These are phyloP conservation scores for Allolobophora icterica DNA, from an alignment of 2,888 invertebrate species.

Conservation along the genomic window DNA sequence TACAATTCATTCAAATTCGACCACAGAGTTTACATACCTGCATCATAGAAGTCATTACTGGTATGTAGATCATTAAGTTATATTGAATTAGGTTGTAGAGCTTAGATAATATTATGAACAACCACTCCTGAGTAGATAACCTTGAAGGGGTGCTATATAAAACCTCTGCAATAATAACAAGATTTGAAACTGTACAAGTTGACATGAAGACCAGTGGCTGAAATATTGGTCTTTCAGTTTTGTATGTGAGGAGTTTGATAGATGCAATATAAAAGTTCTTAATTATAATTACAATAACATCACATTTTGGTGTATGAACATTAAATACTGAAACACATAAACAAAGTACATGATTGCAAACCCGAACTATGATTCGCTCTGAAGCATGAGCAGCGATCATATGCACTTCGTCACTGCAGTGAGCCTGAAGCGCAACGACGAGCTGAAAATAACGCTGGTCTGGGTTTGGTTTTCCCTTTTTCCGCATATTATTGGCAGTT, in stretches of 20 bases:
- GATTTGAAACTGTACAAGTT: too few relatives aligned
- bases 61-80: too few relatives aligned
- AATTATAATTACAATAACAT: neutral
- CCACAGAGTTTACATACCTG: too few relatives aligned
- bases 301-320: neutral
- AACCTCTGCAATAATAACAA: too few relatives aligned
- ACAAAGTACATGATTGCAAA: slow-evolving; percentile 62
- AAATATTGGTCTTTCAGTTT: too few relatives aligned
- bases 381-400: slow-evolving; percentile 80
- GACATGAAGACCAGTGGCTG: too few relatives aligned
- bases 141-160: too few relatives aligned
- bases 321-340: slow-evolving; percentile 5
- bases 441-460: slow-evolving; percentile 96
- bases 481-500: slow-evolving; percentile 97
- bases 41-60: too few relatives aligned
- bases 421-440: slow-evolving; percentile 90
- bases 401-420: slow-evolving; percentile 77
- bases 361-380: slow-evolving; percentile 94
- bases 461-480: slow-evolving; percentile 97
- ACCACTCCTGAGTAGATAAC: too few relatives aligned
- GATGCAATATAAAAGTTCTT: neutral
- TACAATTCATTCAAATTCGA: too few relatives aligned
- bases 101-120: too few relatives aligned
- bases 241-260: neutral
- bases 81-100: too few relatives aligned